Conservation (phyloP, 2,888 invertebrate genomes). For the Lasioglossum marginatum region DNA sequence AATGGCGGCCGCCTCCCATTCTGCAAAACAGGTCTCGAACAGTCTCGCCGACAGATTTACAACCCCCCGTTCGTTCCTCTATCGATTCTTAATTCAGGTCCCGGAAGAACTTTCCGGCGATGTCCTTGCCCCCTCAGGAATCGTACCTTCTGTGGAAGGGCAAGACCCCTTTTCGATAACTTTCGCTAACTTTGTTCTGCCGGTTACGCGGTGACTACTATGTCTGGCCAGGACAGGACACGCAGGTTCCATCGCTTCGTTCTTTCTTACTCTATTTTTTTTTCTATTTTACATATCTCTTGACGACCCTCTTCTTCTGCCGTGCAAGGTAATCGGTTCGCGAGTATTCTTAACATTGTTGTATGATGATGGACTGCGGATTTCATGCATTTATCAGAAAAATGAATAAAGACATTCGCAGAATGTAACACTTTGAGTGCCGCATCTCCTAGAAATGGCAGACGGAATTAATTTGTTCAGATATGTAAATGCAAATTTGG, state of each 20-base stretch:
- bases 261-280: background rate
- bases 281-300: conserved; percentile 10
- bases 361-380: background rate
- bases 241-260: conserved; percentile 7
- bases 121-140: conserved; percentile 7
- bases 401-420: too few relatives aligned
- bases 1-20: background rate
- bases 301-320: background rate
- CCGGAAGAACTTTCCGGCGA: conserved; percentile 29
- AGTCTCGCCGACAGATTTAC: conserved; percentile 44
- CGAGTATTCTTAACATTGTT: background rate
- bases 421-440: too few relatives aligned
- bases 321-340: conserved; percentile 1
- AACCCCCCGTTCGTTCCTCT: conserved; percentile 26
- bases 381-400: background rate
- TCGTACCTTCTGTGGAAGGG: background rate
- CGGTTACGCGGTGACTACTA: background rate
- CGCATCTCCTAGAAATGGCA: too few relatives aligned
- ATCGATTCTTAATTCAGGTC: conserved; percentile 43
- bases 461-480: too few relatives aligned
- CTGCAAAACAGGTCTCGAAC: conserved; percentile 26
- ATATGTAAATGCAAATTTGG: too few relatives aligned
- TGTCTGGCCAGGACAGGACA: background rate
- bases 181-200: background rate
- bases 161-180: background rate